These are phyloP conservation scores for Rhinolophus ferrumequinum DNA, from an alignment of 2,113 vertebrate genomes.

Conservation along the genomic window DNA sequence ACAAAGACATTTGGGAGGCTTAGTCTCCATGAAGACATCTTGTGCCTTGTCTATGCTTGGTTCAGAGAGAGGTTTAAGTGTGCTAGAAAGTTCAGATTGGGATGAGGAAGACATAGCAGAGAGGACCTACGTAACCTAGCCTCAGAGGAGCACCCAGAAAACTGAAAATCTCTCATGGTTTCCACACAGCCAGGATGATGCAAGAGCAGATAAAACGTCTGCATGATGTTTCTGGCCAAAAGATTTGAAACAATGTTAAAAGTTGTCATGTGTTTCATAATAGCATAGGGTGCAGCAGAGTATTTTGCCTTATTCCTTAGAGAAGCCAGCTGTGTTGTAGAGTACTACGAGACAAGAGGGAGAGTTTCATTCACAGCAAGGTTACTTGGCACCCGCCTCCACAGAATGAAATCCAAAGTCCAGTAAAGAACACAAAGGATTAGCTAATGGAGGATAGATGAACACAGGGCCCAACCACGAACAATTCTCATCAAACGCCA, in stretches of 20 bases:
- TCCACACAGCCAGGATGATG: neutral
- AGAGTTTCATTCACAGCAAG: neutral
- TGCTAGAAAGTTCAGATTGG: neutral
- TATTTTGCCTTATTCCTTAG: neutral
- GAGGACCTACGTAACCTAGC: fast-evolving
- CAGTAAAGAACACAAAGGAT: neutral
- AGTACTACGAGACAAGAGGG: neutral
- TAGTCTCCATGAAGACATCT: neutral
- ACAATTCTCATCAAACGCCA: neutral
- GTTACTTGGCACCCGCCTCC: neutral
- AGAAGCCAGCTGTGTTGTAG: neutral
- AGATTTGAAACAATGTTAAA: neutral
- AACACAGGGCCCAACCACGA: neutral
- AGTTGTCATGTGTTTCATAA: neutral
- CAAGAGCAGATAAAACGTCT: neutral
- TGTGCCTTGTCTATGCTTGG: neutral
- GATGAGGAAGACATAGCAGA: neutral
- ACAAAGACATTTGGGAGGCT: neutral
- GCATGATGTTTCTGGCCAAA: neutral
- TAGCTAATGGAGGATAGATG: neutral
- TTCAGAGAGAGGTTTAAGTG: neutral
- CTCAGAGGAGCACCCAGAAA: neutral
- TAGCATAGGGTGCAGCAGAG: neutral
- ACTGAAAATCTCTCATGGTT: neutral
- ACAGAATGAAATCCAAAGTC: neutral